These are phyloP conservation scores for Drosophila anomalata DNA, from an alignment of 2,888 invertebrate genomes.

Conservation along the genomic window DNA sequence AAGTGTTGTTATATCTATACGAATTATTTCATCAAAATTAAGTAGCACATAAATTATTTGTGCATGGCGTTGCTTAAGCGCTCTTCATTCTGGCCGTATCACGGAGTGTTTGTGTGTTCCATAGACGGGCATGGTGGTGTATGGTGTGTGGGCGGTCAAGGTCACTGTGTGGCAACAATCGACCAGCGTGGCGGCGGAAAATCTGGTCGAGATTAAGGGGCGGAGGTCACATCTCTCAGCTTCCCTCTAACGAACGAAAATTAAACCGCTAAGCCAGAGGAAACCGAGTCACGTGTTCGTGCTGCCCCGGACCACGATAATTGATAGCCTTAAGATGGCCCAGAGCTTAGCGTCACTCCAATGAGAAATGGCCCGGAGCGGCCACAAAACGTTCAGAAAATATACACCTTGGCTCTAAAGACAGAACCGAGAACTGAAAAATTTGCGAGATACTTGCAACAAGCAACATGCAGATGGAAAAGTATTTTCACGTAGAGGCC, in stretches of 20 bases:
- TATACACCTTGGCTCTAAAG: conserved; percentile 19
- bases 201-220: conserved; percentile 10
- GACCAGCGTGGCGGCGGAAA: conserved; percentile 21
- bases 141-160: conserved; percentile 41
- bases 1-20: conserved; percentile 74
- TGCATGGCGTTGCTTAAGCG: conserved; percentile 43
- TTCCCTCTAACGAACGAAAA: conserved; percentile 17
- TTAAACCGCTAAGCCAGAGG: conserved; percentile 40
- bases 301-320: conserved; percentile 42
- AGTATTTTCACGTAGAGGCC: background rate
- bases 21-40: conserved; percentile 74
- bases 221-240: conserved; percentile 14
- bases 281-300: conserved; percentile 44
- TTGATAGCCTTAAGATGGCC: conserved; percentile 57
- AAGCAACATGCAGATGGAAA: background rate
- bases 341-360: conserved; percentile 50
- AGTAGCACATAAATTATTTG: conserved; percentile 73
- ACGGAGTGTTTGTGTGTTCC: conserved; percentile 8
- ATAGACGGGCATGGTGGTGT: conserved; percentile 1
- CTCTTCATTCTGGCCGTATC: conserved; percentile 10
- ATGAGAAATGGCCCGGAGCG: conserved; percentile 49
- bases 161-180: conserved; percentile 41
- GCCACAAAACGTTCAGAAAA: conserved; percentile 9
- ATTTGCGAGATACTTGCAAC: conserved; percentile 4
- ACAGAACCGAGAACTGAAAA: background rate